These are phyloP conservation scores for Nematopogon swammerdamellus DNA, from an alignment of 2,888 invertebrate species.

Conservation along the genomic window DNA sequence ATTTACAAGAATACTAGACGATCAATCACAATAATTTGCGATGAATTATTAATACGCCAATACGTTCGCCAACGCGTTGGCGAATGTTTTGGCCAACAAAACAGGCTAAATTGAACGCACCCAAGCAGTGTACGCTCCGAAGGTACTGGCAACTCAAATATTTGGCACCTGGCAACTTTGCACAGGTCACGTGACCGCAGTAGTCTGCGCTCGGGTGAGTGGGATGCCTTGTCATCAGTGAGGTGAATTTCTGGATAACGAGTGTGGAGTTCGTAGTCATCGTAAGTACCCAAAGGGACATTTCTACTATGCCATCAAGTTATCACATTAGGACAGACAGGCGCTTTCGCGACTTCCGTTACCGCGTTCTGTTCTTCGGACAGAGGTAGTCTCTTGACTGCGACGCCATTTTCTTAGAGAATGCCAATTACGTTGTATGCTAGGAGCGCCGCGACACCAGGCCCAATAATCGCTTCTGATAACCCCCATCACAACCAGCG, in stretches of 20 bases:
- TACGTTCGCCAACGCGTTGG: too few relatives aligned
- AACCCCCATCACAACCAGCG: background rate
- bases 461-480: background rate
- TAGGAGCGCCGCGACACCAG: background rate
- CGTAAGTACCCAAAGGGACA: conserved; percentile 34
- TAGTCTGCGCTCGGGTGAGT: conserved; percentile 53
- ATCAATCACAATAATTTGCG: too few relatives aligned
- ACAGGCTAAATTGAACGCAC: too few relatives aligned
- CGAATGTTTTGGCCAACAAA: too few relatives aligned
- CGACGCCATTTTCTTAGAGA: conserved; percentile 58
- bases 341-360: too few relatives aligned
- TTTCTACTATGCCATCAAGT: too few relatives aligned
- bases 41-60: too few relatives aligned
- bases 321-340: too few relatives aligned
- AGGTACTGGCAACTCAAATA: conserved; percentile 18
- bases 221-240: conserved; percentile 59
- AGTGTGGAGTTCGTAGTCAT: conserved; percentile 54
- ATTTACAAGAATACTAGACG: too few relatives aligned
- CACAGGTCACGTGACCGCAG: conserved; percentile 23
- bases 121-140: too few relatives aligned
- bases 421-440: conserved; percentile 41
- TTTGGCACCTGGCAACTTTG: conserved; percentile 14
- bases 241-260: conserved; percentile 55
- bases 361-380: too few relatives aligned
- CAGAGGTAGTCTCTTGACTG: background rate